Base-by-base conservation (phyloP, 1,140 invertebrate genomes). In the Aphelenchoides avenae region DNA sequence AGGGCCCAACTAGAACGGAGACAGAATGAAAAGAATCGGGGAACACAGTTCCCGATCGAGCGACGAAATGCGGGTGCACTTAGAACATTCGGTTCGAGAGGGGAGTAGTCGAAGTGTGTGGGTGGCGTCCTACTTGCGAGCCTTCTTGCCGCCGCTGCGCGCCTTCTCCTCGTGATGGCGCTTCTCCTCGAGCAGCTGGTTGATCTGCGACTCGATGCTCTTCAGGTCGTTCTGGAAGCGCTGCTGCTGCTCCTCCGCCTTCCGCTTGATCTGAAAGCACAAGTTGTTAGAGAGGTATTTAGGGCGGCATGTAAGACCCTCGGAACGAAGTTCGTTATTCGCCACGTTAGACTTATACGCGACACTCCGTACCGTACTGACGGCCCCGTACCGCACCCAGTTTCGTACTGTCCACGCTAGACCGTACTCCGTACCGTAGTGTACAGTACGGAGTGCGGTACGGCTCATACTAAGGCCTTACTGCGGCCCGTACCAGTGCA, bases 101-200 rank as follows among this genome's bases (percentile, higher is more conserved):
- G 3, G 20, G 3, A 41, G 20, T 41, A 3, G 39, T 4, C 27
- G 39, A 41, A n/a, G n/a, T n/a, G n/a, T n/a, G n/a, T n/a, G n/a
- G n/a, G n/a, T n/a, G n/a, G n/a, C n/a, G n/a, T 41, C 27, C 7
- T 41, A 29, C 37, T 60, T 61, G n/a, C 36, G 27, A 5, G 18
- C 20, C 29, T 57, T 52, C 43, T 53, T 57, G 11, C 55, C 30
- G 11, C 52, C 53, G 55, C 15, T 18, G 9, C 15, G 20, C 22
- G 26, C 20, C 6, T 34, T 44, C 39, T 64, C 61, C 31, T 65
- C 36, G 33, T 48, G 61, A n/a, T n/a, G n/a, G 15, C 50, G 46
- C 36, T 64, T 64, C 33, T 64, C 61, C 27, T 64, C 61, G 6
- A 49, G 15, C 20, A 61, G n/a, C 24, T 26, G 22, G 22, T 66